Conservation (phyloP, 2,888 invertebrate species). For the Gastrophysa polygoni region DNA sequence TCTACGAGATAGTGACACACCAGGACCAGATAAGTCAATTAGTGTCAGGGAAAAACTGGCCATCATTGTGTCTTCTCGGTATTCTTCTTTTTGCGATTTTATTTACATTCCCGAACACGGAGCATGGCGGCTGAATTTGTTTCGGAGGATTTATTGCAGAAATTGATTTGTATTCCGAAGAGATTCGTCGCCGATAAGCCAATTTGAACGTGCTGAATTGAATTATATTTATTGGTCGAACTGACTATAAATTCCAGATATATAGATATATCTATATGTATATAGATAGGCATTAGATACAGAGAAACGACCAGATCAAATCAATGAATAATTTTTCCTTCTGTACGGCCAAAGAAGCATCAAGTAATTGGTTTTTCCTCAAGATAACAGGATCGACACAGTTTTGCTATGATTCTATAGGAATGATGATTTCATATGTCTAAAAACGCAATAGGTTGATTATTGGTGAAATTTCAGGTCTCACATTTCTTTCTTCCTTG, state of each 20-base stretch:
- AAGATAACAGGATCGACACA: too few relatives aligned
- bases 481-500: too few relatives aligned
- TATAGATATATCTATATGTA: too few relatives aligned
- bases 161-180: conserved; percentile 34
- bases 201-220: conserved; percentile 17
- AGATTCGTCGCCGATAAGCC: conserved; percentile 20
- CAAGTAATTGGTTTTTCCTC: too few relatives aligned
- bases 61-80: conserved; percentile 36
- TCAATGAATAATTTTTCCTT: too few relatives aligned
- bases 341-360: too few relatives aligned
- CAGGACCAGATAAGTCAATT: conserved; percentile 43
- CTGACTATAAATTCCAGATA: neutral
- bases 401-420: too few relatives aligned
- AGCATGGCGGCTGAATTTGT: conserved; percentile 31
- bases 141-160: conserved; percentile 30
- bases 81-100: conserved; percentile 29
- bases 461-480: too few relatives aligned
- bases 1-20: conserved; percentile 18
- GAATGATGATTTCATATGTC: too few relatives aligned
- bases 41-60: conserved; percentile 30
- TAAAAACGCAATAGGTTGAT: too few relatives aligned
- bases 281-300: too few relatives aligned
- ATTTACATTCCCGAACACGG: conserved; percentile 25
- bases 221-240: conserved; percentile 19
- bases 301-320: too few relatives aligned